Evolutionary conservation across 2,113 vertebrate genomes (phyloP).

Genomic region (Calidris pygmaea): DNA sequence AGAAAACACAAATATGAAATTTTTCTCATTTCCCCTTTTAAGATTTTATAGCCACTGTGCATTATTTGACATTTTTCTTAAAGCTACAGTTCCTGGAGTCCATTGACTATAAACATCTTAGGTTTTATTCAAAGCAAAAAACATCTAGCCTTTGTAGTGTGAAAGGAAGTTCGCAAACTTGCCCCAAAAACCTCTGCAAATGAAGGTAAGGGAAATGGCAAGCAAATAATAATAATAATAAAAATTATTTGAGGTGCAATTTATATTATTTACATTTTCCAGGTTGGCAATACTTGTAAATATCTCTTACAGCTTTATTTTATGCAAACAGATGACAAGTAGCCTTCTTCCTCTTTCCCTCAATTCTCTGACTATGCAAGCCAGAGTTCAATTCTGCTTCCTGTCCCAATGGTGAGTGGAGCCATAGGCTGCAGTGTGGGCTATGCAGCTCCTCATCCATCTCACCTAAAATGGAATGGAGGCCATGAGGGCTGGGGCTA

Average conservation of each 20-base stretch:
- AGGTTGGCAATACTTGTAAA: background rate
- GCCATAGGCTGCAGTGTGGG: background rate
- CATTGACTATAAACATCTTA: background rate
- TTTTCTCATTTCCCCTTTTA: background rate
- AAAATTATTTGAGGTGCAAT: background rate
- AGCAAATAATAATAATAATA: background rate
- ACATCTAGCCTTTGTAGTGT: background rate
- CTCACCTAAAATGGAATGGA: accelerated
- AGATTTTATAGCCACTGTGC: background rate
- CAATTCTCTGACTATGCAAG: background rate
- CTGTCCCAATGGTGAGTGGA: background rate
- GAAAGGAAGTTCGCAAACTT: background rate
- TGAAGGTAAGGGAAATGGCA: background rate
- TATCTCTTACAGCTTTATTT: background rate
- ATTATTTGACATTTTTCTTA: background rate
- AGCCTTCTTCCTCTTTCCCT: background rate
- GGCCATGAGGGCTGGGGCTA: accelerated
- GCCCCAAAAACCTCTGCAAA: background rate
- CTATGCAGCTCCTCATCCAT: background rate
- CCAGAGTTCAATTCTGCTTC: background rate
- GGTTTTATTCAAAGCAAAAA: background rate
- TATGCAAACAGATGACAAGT: background rate
- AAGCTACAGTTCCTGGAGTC: background rate
- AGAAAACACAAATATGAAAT: background rate
- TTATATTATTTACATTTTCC: background rate